A percentile compares a stretch with the other conserved stretches of the same genome.
phyloP scores from a whole-genome alignment of 2,888 invertebrate species.

The Campaea margaritaria region DNA sequence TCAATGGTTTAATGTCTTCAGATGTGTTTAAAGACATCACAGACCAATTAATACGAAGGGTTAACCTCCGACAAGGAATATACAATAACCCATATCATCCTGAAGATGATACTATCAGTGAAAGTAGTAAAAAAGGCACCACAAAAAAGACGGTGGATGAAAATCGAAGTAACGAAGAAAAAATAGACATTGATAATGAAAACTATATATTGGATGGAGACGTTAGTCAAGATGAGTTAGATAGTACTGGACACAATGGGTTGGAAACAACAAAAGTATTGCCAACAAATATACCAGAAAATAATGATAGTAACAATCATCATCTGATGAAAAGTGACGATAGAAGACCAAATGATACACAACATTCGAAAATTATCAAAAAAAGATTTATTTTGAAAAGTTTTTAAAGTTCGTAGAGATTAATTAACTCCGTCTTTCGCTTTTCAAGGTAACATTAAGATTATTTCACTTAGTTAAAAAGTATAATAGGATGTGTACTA shows the following conservation, averaged over 20 bases:
- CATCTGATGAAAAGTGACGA: not conserved
- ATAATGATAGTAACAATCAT: not conserved
- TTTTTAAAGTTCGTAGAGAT: constrained; percentile 5
- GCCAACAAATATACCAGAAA: not conserved
- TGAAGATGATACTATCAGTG: constrained; percentile 51
- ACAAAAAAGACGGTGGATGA: not conserved
- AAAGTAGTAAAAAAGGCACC: constrained; percentile 7
- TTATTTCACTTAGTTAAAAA: no score
- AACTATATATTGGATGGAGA: constrained; percentile 43
- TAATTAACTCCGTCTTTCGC: no score
- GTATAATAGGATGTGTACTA: no score
- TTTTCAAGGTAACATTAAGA: no score
- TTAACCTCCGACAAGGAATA: constrained; percentile 13
- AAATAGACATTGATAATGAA: constrained; percentile 52
- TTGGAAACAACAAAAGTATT: no score
- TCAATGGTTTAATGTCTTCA: constrained; percentile 41
- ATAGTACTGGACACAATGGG: constrained; percentile 14
- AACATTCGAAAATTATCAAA: constrained; percentile 36
- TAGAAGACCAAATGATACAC: constrained; percentile 19
- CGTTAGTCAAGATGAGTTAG: constrained; percentile 41
- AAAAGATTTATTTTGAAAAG: constrained; percentile 43
- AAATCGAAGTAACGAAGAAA: constrained; percentile 14
- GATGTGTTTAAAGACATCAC: constrained; percentile 44
- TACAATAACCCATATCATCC: constrained; percentile 64
- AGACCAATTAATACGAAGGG: constrained; percentile 40